Conservation (phyloP, 2,797 vertebrate genomes). For the Anisognathus igniventris region DNA sequence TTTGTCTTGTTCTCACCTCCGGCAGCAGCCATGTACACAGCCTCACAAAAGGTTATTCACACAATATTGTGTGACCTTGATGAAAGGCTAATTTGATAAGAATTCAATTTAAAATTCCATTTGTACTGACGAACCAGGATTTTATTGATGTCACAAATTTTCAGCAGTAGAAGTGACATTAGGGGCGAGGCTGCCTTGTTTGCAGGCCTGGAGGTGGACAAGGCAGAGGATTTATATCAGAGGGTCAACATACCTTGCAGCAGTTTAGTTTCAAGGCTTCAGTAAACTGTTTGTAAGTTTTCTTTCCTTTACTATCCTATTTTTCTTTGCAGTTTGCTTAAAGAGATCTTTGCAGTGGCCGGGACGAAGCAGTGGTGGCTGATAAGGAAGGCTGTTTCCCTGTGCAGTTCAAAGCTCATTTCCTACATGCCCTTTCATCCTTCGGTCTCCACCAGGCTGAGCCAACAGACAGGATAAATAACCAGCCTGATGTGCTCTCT, state of each 20-base stretch:
- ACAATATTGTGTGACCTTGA: constrained; percentile 50
- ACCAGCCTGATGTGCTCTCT: rapidly evolving
- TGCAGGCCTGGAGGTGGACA: background rate
- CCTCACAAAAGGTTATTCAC: constrained; percentile 52
- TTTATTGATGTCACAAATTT: constrained; percentile 61
- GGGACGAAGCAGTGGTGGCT: background rate
- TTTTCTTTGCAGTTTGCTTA: background rate
- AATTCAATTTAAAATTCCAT: constrained; percentile 69
- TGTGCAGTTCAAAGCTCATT: background rate
- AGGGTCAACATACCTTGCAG: background rate
- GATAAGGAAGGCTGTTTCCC: background rate
- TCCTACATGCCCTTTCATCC: background rate
- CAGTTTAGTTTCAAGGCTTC: background rate
- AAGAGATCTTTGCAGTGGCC: background rate
- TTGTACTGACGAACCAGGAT: constrained; percentile 49
- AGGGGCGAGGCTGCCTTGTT: background rate
- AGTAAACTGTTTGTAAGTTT: background rate
- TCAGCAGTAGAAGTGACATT: background rate
- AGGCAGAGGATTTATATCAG: background rate
- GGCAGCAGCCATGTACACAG: constrained; percentile 31
- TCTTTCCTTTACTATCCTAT: background rate
- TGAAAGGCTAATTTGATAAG: constrained; percentile 70
- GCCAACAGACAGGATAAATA: background rate
- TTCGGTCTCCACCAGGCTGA: rapidly evolving
- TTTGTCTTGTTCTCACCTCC: constrained; percentile 22